These are phyloP conservation scores for Numida meleagris DNA, from an alignment of 2,113 vertebrate genomes.

Conservation along the genomic window DNA sequence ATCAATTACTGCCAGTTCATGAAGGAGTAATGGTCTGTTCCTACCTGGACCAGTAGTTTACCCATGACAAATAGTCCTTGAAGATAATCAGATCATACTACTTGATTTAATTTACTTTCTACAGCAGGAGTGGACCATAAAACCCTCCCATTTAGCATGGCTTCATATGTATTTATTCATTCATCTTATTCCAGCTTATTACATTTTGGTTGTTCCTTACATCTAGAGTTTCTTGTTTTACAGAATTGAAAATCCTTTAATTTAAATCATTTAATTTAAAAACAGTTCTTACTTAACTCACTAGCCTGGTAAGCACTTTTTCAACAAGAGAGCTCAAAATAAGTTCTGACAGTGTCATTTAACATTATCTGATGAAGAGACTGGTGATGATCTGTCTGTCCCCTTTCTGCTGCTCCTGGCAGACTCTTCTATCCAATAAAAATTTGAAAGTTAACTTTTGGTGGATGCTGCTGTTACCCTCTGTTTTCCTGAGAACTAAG, in stretches of 20 bases:
- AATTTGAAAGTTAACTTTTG: neutral
- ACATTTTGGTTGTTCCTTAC: conserved; percentile 13
- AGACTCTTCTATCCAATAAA: neutral
- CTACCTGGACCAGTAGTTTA: conserved; percentile 53
- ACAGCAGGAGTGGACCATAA: neutral
- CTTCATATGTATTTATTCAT: conserved; percentile 4
- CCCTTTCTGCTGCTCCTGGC: neutral
- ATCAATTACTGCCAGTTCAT: conserved; percentile 53
- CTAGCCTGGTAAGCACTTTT: neutral
- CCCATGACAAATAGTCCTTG: conserved; percentile 48
- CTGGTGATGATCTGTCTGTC: neutral
- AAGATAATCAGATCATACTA: conserved; percentile 45
- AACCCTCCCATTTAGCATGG: neutral
- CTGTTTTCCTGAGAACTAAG: neutral
- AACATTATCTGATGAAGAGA: neutral
- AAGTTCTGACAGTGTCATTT: neutral
- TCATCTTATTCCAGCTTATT: neutral
- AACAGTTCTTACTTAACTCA: neutral
- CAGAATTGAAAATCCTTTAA: neutral
- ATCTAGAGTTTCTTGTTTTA: neutral
- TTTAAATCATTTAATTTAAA: neutral
- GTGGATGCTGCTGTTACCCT: neutral
- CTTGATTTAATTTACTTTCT: conserved; percentile 52
- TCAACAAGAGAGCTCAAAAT: neutral
- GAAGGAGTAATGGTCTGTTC: conserved; percentile 35